A percentile compares a stretch with the other conserved stretches of the same genome.
phyloP scores from a whole-genome alignment of 1,140 invertebrate species.

The Scaptomyza hsui region DNA sequence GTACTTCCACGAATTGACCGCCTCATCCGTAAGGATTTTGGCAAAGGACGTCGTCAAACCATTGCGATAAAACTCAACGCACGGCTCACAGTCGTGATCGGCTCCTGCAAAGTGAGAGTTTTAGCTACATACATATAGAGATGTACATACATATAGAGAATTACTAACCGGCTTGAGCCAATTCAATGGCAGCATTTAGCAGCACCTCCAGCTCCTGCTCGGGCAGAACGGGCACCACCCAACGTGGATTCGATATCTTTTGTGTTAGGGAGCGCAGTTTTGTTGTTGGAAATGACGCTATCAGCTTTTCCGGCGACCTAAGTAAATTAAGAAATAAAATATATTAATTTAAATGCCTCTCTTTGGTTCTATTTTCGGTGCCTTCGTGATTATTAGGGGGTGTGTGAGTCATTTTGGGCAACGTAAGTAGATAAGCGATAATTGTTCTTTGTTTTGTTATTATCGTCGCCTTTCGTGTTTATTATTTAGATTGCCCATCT shows the following conservation, averaged over 20 bases:
- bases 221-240: constrained; percentile 98
- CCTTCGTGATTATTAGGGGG: not conserved
- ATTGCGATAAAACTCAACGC: constrained; percentile 97
- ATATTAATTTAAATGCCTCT: not conserved
- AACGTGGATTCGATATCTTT: constrained; percentile 96
- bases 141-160: not conserved
- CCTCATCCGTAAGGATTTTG: constrained; percentile 99
- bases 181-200: constrained; percentile 94
- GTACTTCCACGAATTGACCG: constrained; percentile 98
- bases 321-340: not conserved
- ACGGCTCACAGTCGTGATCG: constrained; percentile 95
- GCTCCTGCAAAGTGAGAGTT: constrained; percentile 87
- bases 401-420: not conserved
- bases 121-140: not conserved
- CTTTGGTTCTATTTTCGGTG: constrained; percentile 10
- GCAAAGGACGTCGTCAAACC: constrained; percentile 97
- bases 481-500: constrained; percentile 44
- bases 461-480: constrained; percentile 44
- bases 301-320: constrained; percentile 79
- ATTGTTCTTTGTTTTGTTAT: constrained; percentile 48
- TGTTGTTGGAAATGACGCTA: constrained; percentile 90
- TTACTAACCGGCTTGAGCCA: constrained; percentile 89
- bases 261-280: constrained; percentile 95
- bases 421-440: constrained; percentile 45
- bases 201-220: constrained; percentile 97